Evolutionary conservation across 1,140 invertebrate species (phyloP), one percentile per base, ranked within the genome.

Genomic region (Babylonia areolata): DNA sequence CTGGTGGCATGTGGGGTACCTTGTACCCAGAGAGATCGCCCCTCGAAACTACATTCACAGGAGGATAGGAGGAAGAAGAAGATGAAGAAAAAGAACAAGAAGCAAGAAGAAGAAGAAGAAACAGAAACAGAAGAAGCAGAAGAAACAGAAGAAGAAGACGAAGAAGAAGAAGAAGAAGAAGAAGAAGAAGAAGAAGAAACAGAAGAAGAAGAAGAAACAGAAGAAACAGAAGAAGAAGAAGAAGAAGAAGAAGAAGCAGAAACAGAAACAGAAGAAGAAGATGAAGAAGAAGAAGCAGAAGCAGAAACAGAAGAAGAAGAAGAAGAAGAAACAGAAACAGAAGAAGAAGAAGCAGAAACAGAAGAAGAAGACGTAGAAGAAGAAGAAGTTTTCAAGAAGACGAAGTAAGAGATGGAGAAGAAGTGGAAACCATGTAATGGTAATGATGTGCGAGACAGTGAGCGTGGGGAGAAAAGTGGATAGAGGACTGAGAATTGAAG

Each of bases 61-160:
- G n/a, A n/a, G n/a, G n/a, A n/a, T n/a, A n/a, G n/a, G n/a, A n/a
- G n/a, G n/a, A n/a, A n/a, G n/a, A n/a, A n/a, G n/a, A n/a, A n/a
- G n/a, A n/a, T n/a, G n/a, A n/a, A n/a, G n/a, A n/a, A n/a, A n/a
- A n/a, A n/a, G n/a, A n/a, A n/a, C n/a, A n/a, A n/a, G n/a, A n/a
- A n/a, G n/a, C n/a, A n/a, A n/a, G n/a, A n/a, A n/a, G n/a, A n/a
- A n/a, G n/a, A n/a, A n/a, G n/a, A n/a, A 80, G 78, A 80, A 31
- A 80, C 37, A 80, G 46, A 80, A 9, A 80, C n/a, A 80, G 78
- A 80, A 11, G 42, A 39, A 46, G 23, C 40, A 37, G 37, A 37
- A 80, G 78, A 80, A 11, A 9, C 37, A 80, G 37, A 80, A 9
- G 42, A 37, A 73, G n/a, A 80, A 6, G n/a, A 39, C 40, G 5